These are phyloP conservation scores for Thalpophila matura DNA, from an alignment of 2,888 invertebrate genomes.

Conservation along the genomic window DNA sequence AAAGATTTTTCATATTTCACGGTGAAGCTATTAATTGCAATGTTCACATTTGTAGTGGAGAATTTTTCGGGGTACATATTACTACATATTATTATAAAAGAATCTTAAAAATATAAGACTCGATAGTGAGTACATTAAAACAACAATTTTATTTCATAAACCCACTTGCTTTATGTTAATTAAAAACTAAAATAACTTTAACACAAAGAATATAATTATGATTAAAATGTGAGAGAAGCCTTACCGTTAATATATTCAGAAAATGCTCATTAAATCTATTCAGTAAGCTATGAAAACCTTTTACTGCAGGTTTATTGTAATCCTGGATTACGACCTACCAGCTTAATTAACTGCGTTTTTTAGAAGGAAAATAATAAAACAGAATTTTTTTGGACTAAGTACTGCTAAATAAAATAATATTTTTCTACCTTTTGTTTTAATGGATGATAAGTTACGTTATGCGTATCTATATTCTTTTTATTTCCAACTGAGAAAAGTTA, in stretches of 20 bases:
- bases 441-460: neutral
- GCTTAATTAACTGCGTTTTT: constrained; percentile 63
- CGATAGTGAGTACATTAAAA: too few species aligned
- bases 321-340: constrained; percentile 59
- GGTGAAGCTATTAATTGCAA: too few species aligned
- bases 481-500: neutral
- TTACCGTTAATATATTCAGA: constrained; percentile 64
- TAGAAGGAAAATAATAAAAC: constrained; percentile 58
- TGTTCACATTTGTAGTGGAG: too few species aligned
- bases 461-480: neutral
- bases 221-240: constrained; percentile 48
- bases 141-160: neutral
- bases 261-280: constrained; percentile 73
- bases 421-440: constrained; percentile 13
- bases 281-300: constrained; percentile 67
- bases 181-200: constrained; percentile 10
- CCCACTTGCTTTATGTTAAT: constrained; percentile 24
- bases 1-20: too few species aligned
- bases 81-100: too few species aligned
- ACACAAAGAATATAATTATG: constrained; percentile 30
- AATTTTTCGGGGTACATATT: too few species aligned
- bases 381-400: constrained; percentile 42
- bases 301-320: constrained; percentile 69
- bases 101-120: too few species aligned
- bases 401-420: constrained; percentile 36